Evolutionary conservation across 1,140 invertebrate species (phyloP).

Genomic region (Macrosteles quadrilineatus): DNA sequence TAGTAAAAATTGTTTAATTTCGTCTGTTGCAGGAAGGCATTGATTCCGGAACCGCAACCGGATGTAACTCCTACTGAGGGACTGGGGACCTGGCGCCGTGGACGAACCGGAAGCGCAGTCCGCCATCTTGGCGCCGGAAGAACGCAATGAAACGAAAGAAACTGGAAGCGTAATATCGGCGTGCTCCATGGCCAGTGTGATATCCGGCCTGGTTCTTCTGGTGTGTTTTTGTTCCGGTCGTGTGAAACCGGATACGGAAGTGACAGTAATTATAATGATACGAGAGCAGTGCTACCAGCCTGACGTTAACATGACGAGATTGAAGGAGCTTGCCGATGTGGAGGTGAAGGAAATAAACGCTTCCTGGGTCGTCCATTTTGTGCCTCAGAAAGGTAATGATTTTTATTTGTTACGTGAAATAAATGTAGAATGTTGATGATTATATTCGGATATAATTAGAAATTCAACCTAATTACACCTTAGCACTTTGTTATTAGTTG

Average conservation of each 20-base stretch:
- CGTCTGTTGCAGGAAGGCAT: too few relatives aligned
- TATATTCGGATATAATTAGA: too few relatives aligned
- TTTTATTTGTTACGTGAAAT: too few relatives aligned
- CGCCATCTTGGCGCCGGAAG: slow-evolving; percentile 3
- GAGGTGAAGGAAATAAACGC: neutral
- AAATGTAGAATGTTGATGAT: too few relatives aligned
- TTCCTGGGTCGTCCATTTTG: neutral
- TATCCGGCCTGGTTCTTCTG: neutral
- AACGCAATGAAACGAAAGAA: slow-evolving; percentile 19
- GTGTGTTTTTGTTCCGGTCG: slow-evolving; percentile 10
- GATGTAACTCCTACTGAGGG: too few relatives aligned
- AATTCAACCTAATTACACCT: too few relatives aligned
- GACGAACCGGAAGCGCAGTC: neutral
- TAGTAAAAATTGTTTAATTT: too few relatives aligned
- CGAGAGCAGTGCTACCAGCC: slow-evolving; percentile 4
- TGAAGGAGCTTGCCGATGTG: neutral
- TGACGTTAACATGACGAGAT: neutral
- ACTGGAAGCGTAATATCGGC: neutral
- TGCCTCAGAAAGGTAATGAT: slow-evolving; percentile 15
- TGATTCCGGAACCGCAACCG: too few relatives aligned
- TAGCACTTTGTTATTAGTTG: too few relatives aligned
- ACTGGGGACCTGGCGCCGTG: slow-evolving; percentile 12
- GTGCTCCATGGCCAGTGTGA: slow-evolving; percentile 22
- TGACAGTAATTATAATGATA: slow-evolving; percentile 12
- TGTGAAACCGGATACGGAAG: neutral